A percentile compares a stretch with the other conserved stretches of the same genome.
phyloP scores from a whole-genome alignment of 2,888 invertebrate species.

The Chymomyza procnemis region DNA sequence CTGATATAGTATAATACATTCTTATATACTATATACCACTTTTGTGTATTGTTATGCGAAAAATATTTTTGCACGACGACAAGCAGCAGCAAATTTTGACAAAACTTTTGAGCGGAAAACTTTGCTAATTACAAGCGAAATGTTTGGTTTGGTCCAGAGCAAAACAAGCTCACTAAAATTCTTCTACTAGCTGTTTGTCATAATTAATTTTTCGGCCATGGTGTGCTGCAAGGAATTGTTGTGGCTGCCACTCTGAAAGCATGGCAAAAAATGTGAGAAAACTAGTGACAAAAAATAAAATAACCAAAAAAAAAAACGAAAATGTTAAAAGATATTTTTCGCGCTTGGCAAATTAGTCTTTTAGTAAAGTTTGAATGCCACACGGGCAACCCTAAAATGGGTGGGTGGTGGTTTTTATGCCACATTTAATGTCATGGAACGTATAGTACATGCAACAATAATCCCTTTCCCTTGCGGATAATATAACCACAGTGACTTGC shows the following conservation, averaged over 20 bases:
- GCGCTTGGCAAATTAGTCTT: neutral
- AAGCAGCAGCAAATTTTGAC: slow-evolving; percentile 42
- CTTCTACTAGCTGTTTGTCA: slow-evolving; percentile 45
- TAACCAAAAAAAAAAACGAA: neutral
- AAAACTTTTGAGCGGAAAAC: slow-evolving; percentile 63
- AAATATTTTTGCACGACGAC: slow-evolving; percentile 45
- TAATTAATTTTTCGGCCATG: slow-evolving; percentile 53
- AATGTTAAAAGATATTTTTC: slow-evolving; percentile 4
- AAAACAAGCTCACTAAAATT: slow-evolving; percentile 26
- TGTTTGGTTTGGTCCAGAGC: slow-evolving; percentile 41
- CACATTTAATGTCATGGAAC: neutral
- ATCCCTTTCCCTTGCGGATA: neutral
- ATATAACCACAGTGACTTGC: slow-evolving; percentile 3
- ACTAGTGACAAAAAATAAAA: neutral
- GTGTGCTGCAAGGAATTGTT: slow-evolving; percentile 1
- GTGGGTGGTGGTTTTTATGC: neutral
- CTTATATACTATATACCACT: slow-evolving; percentile 9
- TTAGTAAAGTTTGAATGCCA: neutral
- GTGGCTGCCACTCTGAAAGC: slow-evolving; percentile 10
- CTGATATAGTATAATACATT: neutral
- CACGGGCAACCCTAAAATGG: neutral
- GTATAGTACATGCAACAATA: neutral
- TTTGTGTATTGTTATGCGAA: slow-evolving; percentile 50
- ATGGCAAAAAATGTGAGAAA: slow-evolving; percentile 14
- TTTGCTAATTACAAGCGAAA: slow-evolving; percentile 68